phyloP scores from a whole-genome alignment of 2,797 vertebrate species.

The Dallia pectoralis region DNA sequence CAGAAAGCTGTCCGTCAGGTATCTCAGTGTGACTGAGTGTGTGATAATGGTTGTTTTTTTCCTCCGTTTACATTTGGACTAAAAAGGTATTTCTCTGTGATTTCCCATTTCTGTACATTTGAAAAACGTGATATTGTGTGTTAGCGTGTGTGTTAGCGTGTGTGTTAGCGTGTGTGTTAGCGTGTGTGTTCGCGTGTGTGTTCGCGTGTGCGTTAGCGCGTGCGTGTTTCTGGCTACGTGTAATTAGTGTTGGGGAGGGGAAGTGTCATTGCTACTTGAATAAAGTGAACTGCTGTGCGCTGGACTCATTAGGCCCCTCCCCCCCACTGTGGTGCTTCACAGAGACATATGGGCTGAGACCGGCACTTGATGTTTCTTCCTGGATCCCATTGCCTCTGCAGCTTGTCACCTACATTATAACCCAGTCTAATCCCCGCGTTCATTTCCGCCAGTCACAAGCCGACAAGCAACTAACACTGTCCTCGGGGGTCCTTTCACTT shows the following conservation, averaged over 20 bases:
- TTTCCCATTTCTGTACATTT: conserved; percentile 7
- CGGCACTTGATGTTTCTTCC: conserved; percentile 75
- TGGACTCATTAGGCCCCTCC: conserved; percentile 71
- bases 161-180: background rate
- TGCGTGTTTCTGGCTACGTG: background rate
- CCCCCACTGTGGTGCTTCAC: conserved; percentile 73
- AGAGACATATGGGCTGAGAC: conserved; percentile 87
- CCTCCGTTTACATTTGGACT: background rate
- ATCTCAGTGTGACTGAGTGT: background rate
- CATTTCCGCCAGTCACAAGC: conserved; percentile 91
- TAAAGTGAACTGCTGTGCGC: conserved; percentile 59
- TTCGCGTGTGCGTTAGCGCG: background rate
- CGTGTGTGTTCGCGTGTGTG: conserved; percentile 14
- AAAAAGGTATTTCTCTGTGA: conserved; percentile 18
- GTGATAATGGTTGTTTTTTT: background rate
- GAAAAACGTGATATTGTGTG: background rate
- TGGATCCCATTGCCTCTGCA: conserved; percentile 69
- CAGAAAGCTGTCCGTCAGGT: conserved; percentile 10
- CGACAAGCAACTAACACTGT: conserved; percentile 83
- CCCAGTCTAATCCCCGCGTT: conserved; percentile 91
- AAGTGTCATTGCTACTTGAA: conserved; percentile 50
- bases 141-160: conserved; percentile 11
- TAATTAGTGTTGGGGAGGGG: conserved; percentile 6
- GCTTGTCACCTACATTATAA: conserved; percentile 92
- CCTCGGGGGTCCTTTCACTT: conserved; percentile 95